Percentiles rank a stretch among this genome's conserved stretches.
phyloP scores from a whole-genome alignment of 2,888 invertebrate species.

The Drosophila putrida region DNA sequence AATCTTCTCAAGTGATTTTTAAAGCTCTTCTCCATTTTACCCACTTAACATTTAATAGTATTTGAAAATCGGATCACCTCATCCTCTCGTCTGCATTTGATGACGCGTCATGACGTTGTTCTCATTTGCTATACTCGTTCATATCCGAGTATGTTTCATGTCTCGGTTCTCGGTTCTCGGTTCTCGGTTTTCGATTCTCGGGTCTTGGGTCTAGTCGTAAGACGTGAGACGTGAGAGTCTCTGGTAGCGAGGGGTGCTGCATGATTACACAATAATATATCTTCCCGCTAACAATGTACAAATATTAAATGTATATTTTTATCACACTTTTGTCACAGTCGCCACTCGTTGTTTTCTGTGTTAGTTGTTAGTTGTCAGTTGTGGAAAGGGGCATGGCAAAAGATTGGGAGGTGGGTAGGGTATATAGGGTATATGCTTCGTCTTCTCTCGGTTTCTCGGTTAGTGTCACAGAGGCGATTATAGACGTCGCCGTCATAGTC shows the following conservation, averaged over 20 bases:
- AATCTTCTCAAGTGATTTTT: not conserved
- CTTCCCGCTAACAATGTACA: conserved; percentile 81
- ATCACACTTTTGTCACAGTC: conserved; percentile 72
- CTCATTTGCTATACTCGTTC: conserved; percentile 1
- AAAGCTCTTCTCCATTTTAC: not conserved
- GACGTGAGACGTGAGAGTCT: not conserved
- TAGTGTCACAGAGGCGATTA: conserved; percentile 80
- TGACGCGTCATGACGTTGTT: conserved; percentile 18
- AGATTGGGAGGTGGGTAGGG: not conserved
- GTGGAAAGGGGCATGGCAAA: not conserved
- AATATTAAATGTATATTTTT: conserved; percentile 81
- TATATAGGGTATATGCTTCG: not conserved
- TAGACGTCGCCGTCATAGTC: conserved; percentile 74
- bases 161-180: not conserved
- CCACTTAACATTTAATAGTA: not conserved
- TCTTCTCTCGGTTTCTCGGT: conserved; percentile 65
- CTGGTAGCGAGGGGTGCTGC: conserved; percentile 27
- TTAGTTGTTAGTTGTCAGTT: not conserved
- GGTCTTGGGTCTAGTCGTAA: not conserved
- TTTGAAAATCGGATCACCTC: conserved; percentile 7
- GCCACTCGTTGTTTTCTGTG: conserved; percentile 31
- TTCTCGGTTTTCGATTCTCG: not conserved
- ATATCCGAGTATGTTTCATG: conserved; percentile 1
- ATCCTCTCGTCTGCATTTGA: conserved; percentile 9
- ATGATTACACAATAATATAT: conserved; percentile 75